Base-by-base conservation (phyloP, 1,140 invertebrate genomes). In the Ceratina australensis region DNA sequence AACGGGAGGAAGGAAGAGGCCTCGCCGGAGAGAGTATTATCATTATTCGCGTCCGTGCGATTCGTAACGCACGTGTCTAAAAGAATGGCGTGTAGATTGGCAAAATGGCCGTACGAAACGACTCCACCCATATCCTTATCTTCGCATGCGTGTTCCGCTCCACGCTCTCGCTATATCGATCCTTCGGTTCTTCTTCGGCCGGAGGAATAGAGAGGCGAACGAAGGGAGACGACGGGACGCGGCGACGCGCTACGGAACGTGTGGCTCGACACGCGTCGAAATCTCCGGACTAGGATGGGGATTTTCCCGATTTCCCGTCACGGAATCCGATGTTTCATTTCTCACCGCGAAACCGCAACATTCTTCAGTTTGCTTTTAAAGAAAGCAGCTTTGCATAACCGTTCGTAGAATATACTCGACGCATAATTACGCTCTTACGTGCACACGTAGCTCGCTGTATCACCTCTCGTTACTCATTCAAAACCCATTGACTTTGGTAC, bases 81-180 rank as follows among this genome's bases (percentile, higher is more conserved):
- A 49, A 18, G n/a, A 54, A 54, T 54, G 52, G 52, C 52, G n/a
- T 42, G 33, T n/a, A 54, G 52, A 54, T 18, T n/a, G 16, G 52
- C 52, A 54, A 54, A 54, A 54, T 54, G 52, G 52, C 52, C n/a
- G 52, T 69, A 71, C 67, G 72, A 80, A 71, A 63, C 59, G 72
- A 72, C 84, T 86, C 84, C 84, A 86, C 84, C 84, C 83, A 86
- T 75, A 68, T 80, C 73, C 61, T 57, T 20, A 85, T 85, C 56
- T 26, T 86, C 84, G 84, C 84, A 86, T 86, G 84, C 84, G 83
- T 86, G 81, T 56, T 85, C 49, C 85, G 81, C 50, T 85, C 49
- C 66, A 69, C n/a, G 52, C 50, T 13, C 65, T 65, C 28, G 28
- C n/a, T 56, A 52, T 84, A 84, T 84, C 74, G 83, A 84, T 84